These are phyloP conservation scores for Quadroppia sp. DNA, from an alignment of 2,888 invertebrate species.

Conservation along the genomic window DNA sequence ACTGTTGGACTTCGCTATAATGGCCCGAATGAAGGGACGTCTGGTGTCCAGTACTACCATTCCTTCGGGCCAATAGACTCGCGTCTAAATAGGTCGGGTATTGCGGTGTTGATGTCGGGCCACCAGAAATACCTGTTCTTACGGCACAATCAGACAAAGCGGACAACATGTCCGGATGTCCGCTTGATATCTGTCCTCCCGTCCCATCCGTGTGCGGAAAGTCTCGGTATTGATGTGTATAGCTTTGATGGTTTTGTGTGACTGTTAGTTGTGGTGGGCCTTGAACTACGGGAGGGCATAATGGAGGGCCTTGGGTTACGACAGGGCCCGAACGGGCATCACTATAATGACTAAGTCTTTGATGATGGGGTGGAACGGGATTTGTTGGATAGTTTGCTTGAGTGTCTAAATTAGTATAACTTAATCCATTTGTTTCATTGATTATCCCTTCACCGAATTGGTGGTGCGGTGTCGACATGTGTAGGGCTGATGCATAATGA, in stretches of 20 bases:
- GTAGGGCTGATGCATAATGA: constrained; percentile 47
- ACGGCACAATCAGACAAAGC: constrained; percentile 40
- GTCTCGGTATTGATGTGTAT: constrained; percentile 46
- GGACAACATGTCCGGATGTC: constrained; percentile 39
- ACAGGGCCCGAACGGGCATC: background rate
- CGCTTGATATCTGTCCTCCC: background rate
- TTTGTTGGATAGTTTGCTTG: constrained; percentile 44
- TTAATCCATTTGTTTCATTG: constrained; percentile 63
- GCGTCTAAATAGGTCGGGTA: constrained; percentile 47
- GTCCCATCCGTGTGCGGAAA: constrained; percentile 40
- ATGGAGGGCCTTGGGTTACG: constrained; percentile 10
- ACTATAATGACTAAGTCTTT: constrained; percentile 38
- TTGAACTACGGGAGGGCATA: constrained; percentile 17
- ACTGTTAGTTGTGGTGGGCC: constrained; percentile 24
- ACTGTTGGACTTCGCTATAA: constrained; percentile 45
- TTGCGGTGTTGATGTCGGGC: constrained; percentile 41
- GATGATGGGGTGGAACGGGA: constrained; percentile 43
- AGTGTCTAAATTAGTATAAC: constrained; percentile 77
- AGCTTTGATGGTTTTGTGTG: constrained; percentile 50
- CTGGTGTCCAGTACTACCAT: constrained; percentile 44
- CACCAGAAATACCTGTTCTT: constrained; percentile 14
- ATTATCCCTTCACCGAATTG: constrained; percentile 55
- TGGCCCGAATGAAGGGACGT: constrained; percentile 36
- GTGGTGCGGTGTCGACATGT: constrained; percentile 45
- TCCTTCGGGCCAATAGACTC: constrained; percentile 45